These are phyloP conservation scores for Dermatemys mawii DNA, from an alignment of 2,113 vertebrate genomes.

Conservation along the genomic window DNA sequence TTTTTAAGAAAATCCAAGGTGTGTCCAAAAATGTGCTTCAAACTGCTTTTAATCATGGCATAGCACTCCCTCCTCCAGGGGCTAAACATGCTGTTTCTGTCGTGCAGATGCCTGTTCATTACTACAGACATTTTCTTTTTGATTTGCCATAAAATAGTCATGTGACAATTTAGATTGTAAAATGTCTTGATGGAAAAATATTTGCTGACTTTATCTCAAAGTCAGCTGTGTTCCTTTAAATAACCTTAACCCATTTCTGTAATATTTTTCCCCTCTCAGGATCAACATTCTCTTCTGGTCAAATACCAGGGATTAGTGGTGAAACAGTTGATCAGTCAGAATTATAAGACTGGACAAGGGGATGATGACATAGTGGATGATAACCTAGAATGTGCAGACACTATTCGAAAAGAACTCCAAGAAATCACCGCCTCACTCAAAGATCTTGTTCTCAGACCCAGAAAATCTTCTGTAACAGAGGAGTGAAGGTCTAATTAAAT, in stretches of 20 bases:
- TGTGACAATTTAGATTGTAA: not conserved
- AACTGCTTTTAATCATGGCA: not conserved
- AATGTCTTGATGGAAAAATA: not conserved
- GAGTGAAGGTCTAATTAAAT: slow-evolving; percentile 76
- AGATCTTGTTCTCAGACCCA: slow-evolving; percentile 87
- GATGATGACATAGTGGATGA: slow-evolving; percentile 66
- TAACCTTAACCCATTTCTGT: not conserved
- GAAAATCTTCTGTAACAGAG: slow-evolving; percentile 86
- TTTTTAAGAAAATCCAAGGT: not conserved
- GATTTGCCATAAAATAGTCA: not conserved
- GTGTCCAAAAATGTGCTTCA: not conserved
- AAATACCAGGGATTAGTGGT: slow-evolving; percentile 93
- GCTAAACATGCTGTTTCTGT: not conserved
- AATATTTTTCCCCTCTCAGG: slow-evolving; percentile 77
- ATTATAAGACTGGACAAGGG: slow-evolving; percentile 81
- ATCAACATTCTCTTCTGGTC: slow-evolving; percentile 88
- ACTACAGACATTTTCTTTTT: not conserved
- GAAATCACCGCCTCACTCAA: slow-evolving; percentile 85
- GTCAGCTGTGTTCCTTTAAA: not conserved
- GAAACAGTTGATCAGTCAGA: slow-evolving; percentile 88
- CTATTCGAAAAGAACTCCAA: slow-evolving; percentile 83
- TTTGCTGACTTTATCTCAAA: not conserved
- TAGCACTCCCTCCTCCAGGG: not conserved
- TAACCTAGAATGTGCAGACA: slow-evolving; percentile 67
- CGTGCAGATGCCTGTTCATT: not conserved